A percentile compares a stretch with the other conserved stretches of the same genome.
phyloP scores from a whole-genome alignment of 2,113 vertebrate genomes.

The Coryphaenoides rupestris region DNA sequence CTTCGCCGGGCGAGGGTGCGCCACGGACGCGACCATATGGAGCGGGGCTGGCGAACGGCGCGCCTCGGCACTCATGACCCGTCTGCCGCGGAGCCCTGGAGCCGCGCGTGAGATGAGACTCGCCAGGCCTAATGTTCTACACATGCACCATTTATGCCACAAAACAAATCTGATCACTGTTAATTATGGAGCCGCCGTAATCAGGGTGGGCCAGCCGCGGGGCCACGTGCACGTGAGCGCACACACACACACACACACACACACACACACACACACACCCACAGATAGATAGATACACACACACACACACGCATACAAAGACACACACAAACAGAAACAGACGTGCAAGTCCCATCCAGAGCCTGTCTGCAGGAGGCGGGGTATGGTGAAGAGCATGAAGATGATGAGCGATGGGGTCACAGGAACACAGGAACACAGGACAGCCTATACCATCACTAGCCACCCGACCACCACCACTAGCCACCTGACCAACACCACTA shows the following conservation, averaged over 20 bases:
- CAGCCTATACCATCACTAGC: no score
- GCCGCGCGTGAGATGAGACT: slow-evolving; percentile 94
- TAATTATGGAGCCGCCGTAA: slow-evolving; percentile 96
- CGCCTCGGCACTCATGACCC: slow-evolving; percentile 98
- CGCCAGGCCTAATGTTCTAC: slow-evolving; percentile 96
- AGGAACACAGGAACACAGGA: no score
- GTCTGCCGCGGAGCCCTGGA: slow-evolving; percentile 97
- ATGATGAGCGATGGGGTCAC: slow-evolving; percentile 20
- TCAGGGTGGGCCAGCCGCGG: slow-evolving; percentile 71
- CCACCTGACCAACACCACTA: no score
- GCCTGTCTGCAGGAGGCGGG: slow-evolving; percentile 22
- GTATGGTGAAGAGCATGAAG: slow-evolving; percentile 27
- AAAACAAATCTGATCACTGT: slow-evolving; percentile 99
- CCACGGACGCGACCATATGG: slow-evolving; percentile 99
- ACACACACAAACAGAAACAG: slow-evolving; percentile 1
- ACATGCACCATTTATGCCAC: slow-evolving; percentile 99
- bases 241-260: slow-evolving; percentile 9
- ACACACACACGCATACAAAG: slow-evolving; percentile 13
- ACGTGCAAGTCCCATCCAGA: background rate
- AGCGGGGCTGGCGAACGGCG: slow-evolving; percentile 92
- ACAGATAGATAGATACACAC: slow-evolving; percentile 8
- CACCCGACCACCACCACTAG: no score
- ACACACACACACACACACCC: background rate
- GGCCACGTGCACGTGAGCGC: slow-evolving; percentile 19
- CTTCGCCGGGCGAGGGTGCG: slow-evolving; percentile 85